phyloP scores from a whole-genome alignment of 2,113 vertebrate genomes.

The Pangasianodon hypophthalmus region DNA sequence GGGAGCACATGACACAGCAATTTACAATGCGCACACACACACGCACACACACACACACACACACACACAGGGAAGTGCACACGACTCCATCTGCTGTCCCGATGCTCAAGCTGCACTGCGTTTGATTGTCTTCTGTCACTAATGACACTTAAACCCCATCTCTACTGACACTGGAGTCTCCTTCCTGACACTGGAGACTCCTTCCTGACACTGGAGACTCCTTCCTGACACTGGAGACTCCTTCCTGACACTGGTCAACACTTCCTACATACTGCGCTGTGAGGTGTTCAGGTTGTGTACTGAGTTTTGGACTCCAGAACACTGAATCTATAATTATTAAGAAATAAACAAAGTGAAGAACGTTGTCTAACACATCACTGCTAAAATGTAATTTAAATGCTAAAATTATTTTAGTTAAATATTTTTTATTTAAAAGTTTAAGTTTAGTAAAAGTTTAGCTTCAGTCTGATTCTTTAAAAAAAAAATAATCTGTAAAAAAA shows the following conservation, averaged over 20 bases:
- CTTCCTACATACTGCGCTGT: not conserved
- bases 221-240: not conserved
- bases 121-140: not conserved
- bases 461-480: not conserved
- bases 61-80: not conserved
- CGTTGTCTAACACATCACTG: no score
- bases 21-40: not conserved
- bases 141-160: not conserved
- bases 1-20: conserved; percentile 23
- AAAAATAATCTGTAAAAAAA: not conserved
- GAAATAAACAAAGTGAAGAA: no score
- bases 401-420: no score
- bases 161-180: not conserved
- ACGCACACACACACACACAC: conserved; percentile 9
- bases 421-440: not conserved
- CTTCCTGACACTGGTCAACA: no score
- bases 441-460: not conserved
- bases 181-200: not conserved
- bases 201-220: not conserved
- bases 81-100: conserved; percentile 34
- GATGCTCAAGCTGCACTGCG: not conserved
- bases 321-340: no score
- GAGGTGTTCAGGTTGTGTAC: no score
- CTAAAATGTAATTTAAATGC: no score
- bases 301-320: no score